Conservation (phyloP, 2,888 invertebrate genomes). For the Limnephilus lunatus region DNA sequence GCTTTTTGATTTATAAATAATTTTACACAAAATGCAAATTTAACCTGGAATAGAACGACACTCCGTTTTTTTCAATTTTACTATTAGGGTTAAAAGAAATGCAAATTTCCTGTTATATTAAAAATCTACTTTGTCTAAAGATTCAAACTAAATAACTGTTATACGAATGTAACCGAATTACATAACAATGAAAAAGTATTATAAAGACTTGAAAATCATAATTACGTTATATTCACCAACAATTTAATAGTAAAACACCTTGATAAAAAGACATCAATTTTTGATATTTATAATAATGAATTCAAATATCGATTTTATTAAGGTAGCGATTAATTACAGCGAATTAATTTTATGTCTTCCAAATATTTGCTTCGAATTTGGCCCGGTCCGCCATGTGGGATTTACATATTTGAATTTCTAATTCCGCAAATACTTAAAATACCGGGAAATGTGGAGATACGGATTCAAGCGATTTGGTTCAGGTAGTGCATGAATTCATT, state of each 20-base stretch:
- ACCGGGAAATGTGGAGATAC: not conserved
- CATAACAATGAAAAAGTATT: conserved; percentile 39
- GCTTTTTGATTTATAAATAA: conserved; percentile 54
- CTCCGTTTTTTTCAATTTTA: conserved; percentile 48
- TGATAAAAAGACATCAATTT: conserved; percentile 50
- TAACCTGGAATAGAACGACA: conserved; percentile 51
- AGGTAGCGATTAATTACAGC: conserved; percentile 60
- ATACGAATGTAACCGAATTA: conserved; percentile 52
- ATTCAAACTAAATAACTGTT: conserved; percentile 51
- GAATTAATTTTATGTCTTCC: conserved; percentile 28
- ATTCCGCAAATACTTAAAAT: not conserved
- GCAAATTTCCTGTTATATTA: conserved; percentile 54
- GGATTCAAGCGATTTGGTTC: conserved; percentile 78
- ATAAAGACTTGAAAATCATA: conserved; percentile 41
- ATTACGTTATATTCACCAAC: conserved; percentile 43
- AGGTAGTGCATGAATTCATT: conserved; percentile 81
- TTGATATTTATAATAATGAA: conserved; percentile 14
- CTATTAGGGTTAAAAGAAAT: conserved; percentile 57
- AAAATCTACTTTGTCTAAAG: conserved; percentile 54
- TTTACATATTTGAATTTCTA: not conserved
- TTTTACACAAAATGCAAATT: conserved; percentile 54
- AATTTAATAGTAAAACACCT: conserved; percentile 48
- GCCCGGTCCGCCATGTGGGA: conserved; percentile 60
- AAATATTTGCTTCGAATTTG: not conserved
- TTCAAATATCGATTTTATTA: conserved; percentile 33